Percentiles rank a stretch among this genome's conserved stretches.
phyloP scores from a whole-genome alignment of 2,113 vertebrate genomes.

The Damaliscus lunatus region DNA sequence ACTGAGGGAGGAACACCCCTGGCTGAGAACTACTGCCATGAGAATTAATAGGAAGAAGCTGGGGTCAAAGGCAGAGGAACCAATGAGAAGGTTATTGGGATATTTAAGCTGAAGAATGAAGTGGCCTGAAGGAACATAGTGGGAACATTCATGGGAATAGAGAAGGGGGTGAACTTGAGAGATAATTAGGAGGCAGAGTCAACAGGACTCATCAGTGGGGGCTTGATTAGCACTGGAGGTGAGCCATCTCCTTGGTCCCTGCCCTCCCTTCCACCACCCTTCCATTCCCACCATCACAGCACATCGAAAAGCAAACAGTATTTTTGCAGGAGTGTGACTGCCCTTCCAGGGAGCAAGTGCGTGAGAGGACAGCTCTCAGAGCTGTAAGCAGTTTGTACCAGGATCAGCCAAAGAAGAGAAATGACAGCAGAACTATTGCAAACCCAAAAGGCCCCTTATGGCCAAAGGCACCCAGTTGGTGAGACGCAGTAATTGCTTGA shows the following conservation, averaged over 20 bases:
- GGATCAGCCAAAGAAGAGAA: conserved; percentile 3
- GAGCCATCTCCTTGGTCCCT: not conserved
- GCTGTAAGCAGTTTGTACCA: not conserved
- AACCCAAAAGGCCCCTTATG: conserved; percentile 1
- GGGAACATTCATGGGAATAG: not conserved
- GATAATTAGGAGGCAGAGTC: not conserved
- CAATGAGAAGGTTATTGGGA: not conserved
- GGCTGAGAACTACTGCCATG: not conserved
- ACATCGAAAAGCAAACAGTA: not conserved
- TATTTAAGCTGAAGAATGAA: not conserved
- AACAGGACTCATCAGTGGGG: not conserved
- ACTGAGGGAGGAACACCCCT: not conserved
- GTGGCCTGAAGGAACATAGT: not conserved
- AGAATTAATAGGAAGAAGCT: not conserved
- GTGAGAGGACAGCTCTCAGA: not conserved
- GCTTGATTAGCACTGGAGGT: not conserved
- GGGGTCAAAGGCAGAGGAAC: not conserved
- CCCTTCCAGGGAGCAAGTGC: not conserved
- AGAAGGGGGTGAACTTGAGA: not conserved
- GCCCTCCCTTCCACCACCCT: not conserved
- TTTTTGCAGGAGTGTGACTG: not conserved
- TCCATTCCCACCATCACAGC: not conserved
- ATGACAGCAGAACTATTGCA: not conserved
- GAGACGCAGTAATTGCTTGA: conserved; percentile 42
- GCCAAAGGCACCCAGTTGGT: conserved; percentile 46